Evolutionary conservation across 2,113 vertebrate genomes (phyloP).

Genomic region (Siniperca chuatsi): DNA sequence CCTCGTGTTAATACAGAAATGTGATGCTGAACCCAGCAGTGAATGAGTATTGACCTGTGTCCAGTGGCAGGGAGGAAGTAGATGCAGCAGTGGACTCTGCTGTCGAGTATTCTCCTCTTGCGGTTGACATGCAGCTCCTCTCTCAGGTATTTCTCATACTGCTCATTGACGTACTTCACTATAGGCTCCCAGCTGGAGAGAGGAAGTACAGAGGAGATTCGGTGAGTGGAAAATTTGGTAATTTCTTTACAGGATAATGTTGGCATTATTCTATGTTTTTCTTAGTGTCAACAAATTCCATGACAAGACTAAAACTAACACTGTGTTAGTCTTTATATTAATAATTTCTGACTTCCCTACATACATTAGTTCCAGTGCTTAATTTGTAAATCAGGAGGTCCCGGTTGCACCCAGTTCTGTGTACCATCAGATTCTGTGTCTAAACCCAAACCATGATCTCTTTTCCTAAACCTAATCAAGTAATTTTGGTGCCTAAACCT

Average conservation of each 20-base stretch:
- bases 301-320: background rate
- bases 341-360: background rate
- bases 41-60: constrained; percentile 88
- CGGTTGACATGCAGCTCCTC: constrained; percentile 94
- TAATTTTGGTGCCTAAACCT: too few relatives aligned
- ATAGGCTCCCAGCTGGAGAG: constrained; percentile 94
- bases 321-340: background rate
- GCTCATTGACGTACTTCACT: constrained; percentile 91
- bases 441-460: too few relatives aligned
- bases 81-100: constrained; percentile 93
- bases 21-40: background rate
- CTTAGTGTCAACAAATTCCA: background rate
- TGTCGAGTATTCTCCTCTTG: constrained; percentile 94
- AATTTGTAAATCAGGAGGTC: too few relatives aligned
- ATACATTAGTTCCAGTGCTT: background rate
- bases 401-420: too few relatives aligned
- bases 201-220: background rate
- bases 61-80: constrained; percentile 95
- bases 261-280: background rate
- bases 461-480: too few relatives aligned
- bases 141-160: constrained; percentile 93
- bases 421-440: too few relatives aligned
- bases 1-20: background rate
- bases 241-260: background rate
- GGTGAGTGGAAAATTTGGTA: background rate